These are phyloP conservation scores for Pseudococcus viburni DNA, from an alignment of 2,888 invertebrate genomes.

Conservation along the genomic window DNA sequence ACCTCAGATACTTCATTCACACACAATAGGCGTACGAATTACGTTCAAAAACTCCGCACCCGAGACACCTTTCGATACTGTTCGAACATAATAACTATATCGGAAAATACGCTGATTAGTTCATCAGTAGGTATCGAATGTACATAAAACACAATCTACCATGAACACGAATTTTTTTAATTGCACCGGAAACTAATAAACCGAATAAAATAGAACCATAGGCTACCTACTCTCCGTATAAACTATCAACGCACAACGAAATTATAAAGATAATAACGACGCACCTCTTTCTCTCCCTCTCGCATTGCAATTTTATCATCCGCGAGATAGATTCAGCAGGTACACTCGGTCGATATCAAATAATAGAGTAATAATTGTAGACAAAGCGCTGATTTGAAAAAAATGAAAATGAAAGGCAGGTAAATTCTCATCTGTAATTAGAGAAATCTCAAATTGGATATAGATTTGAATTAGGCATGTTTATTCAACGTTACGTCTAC, in stretches of 20 bases:
- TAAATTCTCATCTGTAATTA: conserved; percentile 25
- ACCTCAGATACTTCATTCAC: neutral
- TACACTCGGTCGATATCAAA: neutral
- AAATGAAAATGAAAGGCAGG: conserved; percentile 18
- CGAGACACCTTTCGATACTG: neutral
- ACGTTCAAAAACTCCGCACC: neutral
- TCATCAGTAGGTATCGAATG: neutral
- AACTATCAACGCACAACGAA: conserved; percentile 1
- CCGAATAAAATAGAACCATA: conserved; percentile 23
- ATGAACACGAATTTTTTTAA: conserved; percentile 41
- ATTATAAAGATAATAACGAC: conserved; percentile 24
- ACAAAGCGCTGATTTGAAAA: conserved; percentile 24
- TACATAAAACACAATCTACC: conserved; percentile 30
- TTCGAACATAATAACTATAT: neutral
- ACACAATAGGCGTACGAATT: neutral
- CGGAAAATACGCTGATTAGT: conserved; percentile 13
- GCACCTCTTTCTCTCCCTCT: neutral
- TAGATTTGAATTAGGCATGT: conserved; percentile 1
- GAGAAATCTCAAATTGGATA: conserved; percentile 44
- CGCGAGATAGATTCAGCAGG: neutral
- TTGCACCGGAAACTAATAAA: conserved; percentile 49
- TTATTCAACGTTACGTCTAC: neutral
- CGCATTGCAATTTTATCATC: neutral
- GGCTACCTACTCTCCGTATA: neutral
- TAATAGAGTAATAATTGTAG: conserved; percentile 38